phyloP scores from a whole-genome alignment of 2,888 invertebrate genomes.

The Scelioninae gen. 1 region DNA sequence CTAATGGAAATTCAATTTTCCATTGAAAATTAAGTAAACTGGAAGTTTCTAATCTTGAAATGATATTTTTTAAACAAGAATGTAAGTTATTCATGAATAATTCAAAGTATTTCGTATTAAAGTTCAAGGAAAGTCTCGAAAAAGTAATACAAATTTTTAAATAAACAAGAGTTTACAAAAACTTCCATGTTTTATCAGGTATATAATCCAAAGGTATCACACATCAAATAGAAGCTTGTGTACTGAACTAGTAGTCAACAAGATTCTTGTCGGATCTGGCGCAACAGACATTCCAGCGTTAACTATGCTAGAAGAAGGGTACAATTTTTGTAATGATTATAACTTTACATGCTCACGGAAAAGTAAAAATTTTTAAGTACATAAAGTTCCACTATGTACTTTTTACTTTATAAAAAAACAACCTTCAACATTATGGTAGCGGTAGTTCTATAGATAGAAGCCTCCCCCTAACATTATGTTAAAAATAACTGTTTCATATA shows the following conservation, averaged over 20 bases:
- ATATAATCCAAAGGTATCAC: conserved; percentile 1
- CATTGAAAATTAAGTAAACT: too few relatives aligned
- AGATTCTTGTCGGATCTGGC: conserved; percentile 22
- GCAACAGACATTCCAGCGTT: conserved; percentile 10
- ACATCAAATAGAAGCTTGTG: conserved; percentile 6
- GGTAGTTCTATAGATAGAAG: background rate
- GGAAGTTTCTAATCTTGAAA: too few relatives aligned
- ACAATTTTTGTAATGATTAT: conserved; percentile 1
- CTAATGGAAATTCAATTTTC: too few relatives aligned
- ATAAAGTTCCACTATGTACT: background rate
- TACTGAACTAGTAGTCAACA: conserved; percentile 10
- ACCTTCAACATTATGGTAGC: conserved; percentile 5
- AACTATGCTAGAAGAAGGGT: background rate
- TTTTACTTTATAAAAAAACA: background rate
- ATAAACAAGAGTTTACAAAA: too few relatives aligned
- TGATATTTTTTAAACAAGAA: too few relatives aligned
- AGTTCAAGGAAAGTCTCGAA: too few relatives aligned
- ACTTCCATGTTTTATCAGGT: background rate
- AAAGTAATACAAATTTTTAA: too few relatives aligned
- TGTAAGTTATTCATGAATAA: too few relatives aligned
- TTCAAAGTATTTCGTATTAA: too few relatives aligned
- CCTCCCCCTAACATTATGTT: background rate
- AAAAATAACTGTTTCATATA: background rate
- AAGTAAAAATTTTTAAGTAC: background rate
- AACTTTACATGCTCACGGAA: background rate